phyloP scores from a whole-genome alignment of 2,113 vertebrate species.

The Paradoxurus hermaphroditus region DNA sequence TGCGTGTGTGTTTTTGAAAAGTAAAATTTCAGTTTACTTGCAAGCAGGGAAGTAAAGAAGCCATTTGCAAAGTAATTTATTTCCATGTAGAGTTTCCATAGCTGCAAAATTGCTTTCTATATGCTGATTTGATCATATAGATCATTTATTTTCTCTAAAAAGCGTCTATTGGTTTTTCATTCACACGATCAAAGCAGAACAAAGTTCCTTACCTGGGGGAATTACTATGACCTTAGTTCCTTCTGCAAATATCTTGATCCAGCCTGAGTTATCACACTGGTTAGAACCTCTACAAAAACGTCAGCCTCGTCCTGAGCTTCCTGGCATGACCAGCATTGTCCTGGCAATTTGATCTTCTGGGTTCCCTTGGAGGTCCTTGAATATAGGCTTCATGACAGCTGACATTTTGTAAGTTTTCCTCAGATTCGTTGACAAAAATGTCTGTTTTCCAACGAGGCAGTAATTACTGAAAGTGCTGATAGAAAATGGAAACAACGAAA shows the following conservation, averaged over 20 bases:
- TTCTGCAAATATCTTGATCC: constrained; percentile 52
- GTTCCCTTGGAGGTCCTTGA: background rate
- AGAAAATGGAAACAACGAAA: background rate
- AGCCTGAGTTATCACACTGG: background rate
- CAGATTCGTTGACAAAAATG: background rate
- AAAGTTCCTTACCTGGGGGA: constrained; percentile 51
- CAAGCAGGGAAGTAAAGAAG: background rate
- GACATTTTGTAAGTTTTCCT: background rate
- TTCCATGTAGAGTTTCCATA: background rate
- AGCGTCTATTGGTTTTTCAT: background rate
- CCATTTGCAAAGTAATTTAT: background rate
- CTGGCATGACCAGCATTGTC: background rate
- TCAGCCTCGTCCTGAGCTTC: background rate
- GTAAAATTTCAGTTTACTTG: background rate
- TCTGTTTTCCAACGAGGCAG: background rate
- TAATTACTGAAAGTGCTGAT: background rate
- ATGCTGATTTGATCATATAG: background rate
- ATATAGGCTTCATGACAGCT: background rate
- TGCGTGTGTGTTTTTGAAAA: background rate
- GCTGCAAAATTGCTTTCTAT: background rate
- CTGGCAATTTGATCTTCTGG: background rate
- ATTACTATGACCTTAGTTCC: constrained; percentile 58
- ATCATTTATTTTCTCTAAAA: background rate
- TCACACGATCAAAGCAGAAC: background rate
- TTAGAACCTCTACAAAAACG: constrained; percentile 50